phyloP scores from a whole-genome alignment of 2,797 vertebrate genomes.

The Syngnathus acus region DNA sequence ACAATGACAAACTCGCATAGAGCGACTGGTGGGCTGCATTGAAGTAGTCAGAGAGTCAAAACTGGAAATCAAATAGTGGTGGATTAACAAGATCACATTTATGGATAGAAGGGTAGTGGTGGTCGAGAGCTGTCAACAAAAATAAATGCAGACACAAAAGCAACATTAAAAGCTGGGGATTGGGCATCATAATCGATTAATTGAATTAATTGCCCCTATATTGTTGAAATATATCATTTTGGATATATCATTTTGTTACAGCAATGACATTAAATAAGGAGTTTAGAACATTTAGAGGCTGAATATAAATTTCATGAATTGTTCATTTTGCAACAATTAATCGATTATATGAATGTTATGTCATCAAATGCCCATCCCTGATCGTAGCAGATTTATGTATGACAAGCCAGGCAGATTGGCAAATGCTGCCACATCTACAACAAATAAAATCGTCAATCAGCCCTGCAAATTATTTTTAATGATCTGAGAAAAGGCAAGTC shows the following conservation, averaged over 20 bases:
- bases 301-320: neutral
- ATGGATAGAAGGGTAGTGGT: conserved; percentile 13
- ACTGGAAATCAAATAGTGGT: conserved; percentile 39
- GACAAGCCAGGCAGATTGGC: conserved; percentile 33
- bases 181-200: neutral
- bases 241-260: neutral
- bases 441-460: neutral
- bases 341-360: neutral
- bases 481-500: conserved; percentile 10
- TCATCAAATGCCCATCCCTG: neutral
- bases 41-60: conserved; percentile 17
- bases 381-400: conserved; percentile 22
- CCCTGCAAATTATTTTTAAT: conserved; percentile 11
- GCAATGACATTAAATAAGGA: neutral
- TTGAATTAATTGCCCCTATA: neutral
- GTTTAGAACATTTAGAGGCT: neutral
- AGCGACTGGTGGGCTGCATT: conserved; percentile 18
- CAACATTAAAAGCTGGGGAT: conserved; percentile 17
- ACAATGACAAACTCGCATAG: conserved; percentile 18
- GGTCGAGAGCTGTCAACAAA: conserved; percentile 14
- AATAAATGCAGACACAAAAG: conserved; percentile 27
- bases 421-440: conserved; percentile 15
- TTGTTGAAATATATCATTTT: neutral
- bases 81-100: conserved; percentile 24
- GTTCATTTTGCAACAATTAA: neutral